Evolutionary conservation across 2,113 vertebrate genomes (phyloP).

Genomic region (Dasyurus viverrinus): DNA sequence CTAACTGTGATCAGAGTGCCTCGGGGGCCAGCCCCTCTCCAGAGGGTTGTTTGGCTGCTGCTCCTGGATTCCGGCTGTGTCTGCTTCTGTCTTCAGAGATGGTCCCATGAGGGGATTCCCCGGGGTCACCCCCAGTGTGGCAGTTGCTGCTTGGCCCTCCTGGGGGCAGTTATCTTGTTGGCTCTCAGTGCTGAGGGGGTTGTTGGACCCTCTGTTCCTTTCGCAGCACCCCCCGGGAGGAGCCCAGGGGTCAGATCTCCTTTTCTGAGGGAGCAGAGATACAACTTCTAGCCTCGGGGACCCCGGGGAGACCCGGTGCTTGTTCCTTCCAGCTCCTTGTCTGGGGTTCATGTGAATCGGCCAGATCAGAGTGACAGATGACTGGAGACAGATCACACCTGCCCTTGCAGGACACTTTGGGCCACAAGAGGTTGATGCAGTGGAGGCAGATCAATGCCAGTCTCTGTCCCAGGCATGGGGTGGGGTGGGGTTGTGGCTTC

Average conservation of each 20-base stretch:
- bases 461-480: not conserved
- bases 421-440: no score
- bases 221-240: no score
- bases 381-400: not conserved
- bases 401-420: not conserved
- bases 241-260: not conserved
- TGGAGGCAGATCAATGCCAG: not conserved
- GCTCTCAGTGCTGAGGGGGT: fast-evolving
- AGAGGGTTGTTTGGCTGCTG: not conserved
- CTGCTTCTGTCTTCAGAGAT: not conserved
- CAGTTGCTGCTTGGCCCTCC: not conserved
- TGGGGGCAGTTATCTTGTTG: not conserved
- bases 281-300: not conserved
- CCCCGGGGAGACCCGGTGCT: no score
- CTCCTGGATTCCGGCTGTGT: not conserved
- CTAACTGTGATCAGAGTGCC: not conserved
- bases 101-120: not conserved
- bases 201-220: not conserved
- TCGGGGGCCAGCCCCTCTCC: not conserved
- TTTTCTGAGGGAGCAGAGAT: not conserved
- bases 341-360: not conserved
- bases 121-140: not conserved
- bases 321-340: not conserved
- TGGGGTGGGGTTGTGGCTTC: not conserved
- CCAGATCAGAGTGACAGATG: not conserved